Evolutionary conservation across 1,140 invertebrate genomes (phyloP).

Genomic region (Cherax quadricarinatus): DNA sequence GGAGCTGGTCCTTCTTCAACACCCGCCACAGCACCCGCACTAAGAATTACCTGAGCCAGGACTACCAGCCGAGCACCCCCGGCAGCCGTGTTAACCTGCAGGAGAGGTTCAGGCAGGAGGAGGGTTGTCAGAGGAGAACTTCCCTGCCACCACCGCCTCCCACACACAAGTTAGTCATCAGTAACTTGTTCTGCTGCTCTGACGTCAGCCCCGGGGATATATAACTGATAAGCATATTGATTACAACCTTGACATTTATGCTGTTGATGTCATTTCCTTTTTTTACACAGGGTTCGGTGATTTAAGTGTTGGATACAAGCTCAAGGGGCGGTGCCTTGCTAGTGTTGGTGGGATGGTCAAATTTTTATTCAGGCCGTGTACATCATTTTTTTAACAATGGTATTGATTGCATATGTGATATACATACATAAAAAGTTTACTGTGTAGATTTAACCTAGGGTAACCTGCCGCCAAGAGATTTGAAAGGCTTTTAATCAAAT

Average conservation of each 20-base stretch:
- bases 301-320: too few relatives aligned
- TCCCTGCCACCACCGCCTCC: conserved; percentile 8
- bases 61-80: conserved; percentile 40
- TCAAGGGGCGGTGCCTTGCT: too few relatives aligned
- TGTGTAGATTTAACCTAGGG: too few relatives aligned
- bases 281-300: too few relatives aligned
- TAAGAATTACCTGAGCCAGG: conserved; percentile 18
- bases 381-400: too few relatives aligned
- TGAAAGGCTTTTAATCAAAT: too few relatives aligned
- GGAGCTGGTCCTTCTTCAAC: conserved; percentile 52
- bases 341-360: too few relatives aligned
- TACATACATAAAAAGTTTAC: too few relatives aligned
- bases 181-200: not conserved
- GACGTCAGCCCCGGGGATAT: not conserved
- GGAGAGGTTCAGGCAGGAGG: conserved; percentile 10
- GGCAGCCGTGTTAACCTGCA: conserved; percentile 39
- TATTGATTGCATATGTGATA: too few relatives aligned
- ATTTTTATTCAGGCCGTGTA: too few relatives aligned
- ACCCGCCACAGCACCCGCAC: not conserved
- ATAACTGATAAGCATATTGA: not conserved
- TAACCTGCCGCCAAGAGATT: too few relatives aligned
- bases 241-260: not conserved
- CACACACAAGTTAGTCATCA: conserved; percentile 3
- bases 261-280: not conserved
- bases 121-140: not conserved